Base-by-base conservation (phyloP, 2,888 invertebrate genomes). In the Anaspis maculata region DNA sequence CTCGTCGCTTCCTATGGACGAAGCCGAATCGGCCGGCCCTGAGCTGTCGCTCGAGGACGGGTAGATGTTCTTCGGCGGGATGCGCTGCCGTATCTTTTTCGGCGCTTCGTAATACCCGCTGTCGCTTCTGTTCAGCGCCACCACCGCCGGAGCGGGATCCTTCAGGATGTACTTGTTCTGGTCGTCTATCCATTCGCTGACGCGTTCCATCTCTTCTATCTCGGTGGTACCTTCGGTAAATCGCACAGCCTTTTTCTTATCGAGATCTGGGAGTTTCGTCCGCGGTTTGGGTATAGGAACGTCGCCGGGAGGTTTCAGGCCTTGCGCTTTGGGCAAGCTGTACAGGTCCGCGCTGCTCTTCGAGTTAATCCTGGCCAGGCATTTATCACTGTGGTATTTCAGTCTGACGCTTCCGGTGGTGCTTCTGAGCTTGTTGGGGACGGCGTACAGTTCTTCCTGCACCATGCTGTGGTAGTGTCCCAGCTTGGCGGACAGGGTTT, bases 321-420 rank as follows among this genome's bases (percentile, higher is more conserved):
- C 49, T 11, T 39, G 41, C 3, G 44, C 15, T 22, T 44, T 39
- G 3, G 38, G 41, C 22, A 53, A 54, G 1, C 53, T 52, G 1
- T 57, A 56, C 19, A 59, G 28, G 5, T 51, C 49, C n/a, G 45
- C 41, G 27, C 54, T 54, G 2, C 41, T 46, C 37, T 54, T 60
- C 4, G 59, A 53, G 37, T 64, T 64, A 19, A 64, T 62, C 31
- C 60, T 54, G 1, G 57, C 37, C 15, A 65, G 45, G 35, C 57
- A 61, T 34, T 59, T 61, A 19, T 65, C 62, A 30, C 64, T 64
- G 40, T 64, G 64, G 36, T 63, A 65, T 30, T 61, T 63, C 28
- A 58, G 32, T 23, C 57, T 47, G 12, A 61, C 42, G 32, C 59
- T 61, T 11, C 51, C 59, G 13, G 39, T 46, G n/a, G 29, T 19